A percentile compares a stretch with the other conserved stretches of the same genome.
Conservation (phyloP, 2,888 invertebrate genomes). For the Drosophila infuscata region DNA sequence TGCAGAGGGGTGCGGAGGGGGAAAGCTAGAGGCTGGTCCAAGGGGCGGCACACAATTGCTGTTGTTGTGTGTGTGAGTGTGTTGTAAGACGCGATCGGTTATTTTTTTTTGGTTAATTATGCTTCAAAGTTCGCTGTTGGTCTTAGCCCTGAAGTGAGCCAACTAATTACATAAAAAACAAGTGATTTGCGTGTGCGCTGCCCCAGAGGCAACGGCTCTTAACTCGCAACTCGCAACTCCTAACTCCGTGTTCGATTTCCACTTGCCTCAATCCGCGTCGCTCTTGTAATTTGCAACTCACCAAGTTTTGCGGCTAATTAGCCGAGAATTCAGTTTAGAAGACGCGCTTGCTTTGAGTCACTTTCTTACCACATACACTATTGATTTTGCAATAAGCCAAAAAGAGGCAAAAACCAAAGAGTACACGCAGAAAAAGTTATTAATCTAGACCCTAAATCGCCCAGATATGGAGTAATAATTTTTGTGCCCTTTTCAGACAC, state of each 20-base stretch:
- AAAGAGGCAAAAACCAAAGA: background rate
- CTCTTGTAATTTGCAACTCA: slow-evolving; percentile 76
- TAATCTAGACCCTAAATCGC: background rate
- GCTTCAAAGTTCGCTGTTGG: slow-evolving; percentile 49
- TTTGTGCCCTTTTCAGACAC: background rate
- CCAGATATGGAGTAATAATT: background rate
- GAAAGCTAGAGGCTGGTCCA: slow-evolving; percentile 24
- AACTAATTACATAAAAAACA: slow-evolving; percentile 75
- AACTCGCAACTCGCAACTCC: slow-evolving; percentile 4
- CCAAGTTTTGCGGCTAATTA: slow-evolving; percentile 72
- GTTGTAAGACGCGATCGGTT: slow-evolving; percentile 74
- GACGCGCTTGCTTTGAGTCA: slow-evolving; percentile 15
- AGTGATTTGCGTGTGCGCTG: slow-evolving; percentile 74
- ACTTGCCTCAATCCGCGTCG: slow-evolving; percentile 35
- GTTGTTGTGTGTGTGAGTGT: slow-evolving; percentile 18
- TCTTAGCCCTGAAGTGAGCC: slow-evolving; percentile 36
- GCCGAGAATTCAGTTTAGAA: slow-evolving; percentile 48
- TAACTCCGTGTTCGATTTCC: slow-evolving; percentile 24
- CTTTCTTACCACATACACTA: slow-evolving; percentile 29
- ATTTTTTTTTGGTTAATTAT: slow-evolving; percentile 74
- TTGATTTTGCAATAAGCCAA: slow-evolving; percentile 61
- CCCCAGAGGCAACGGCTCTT: slow-evolving; percentile 35
- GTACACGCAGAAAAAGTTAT: background rate
- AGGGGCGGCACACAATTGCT: slow-evolving; percentile 40
- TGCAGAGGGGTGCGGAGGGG: background rate